These are phyloP conservation scores for Harmothoe impar DNA, from an alignment of 2,888 invertebrate species.

Conservation along the genomic window DNA sequence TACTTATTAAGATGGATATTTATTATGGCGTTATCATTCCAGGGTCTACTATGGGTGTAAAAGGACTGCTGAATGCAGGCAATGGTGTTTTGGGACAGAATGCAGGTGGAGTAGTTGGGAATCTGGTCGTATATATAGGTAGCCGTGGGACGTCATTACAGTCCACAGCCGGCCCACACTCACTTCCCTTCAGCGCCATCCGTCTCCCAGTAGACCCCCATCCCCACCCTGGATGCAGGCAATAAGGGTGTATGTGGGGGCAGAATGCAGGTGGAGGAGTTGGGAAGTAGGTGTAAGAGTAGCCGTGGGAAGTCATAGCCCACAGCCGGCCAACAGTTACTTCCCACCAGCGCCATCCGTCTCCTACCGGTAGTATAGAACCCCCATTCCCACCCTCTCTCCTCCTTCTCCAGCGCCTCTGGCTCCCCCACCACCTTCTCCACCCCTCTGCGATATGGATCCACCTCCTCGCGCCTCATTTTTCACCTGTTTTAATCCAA, in stretches of 20 bases:
- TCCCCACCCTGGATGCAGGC: not conserved
- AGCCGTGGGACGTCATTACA: no score
- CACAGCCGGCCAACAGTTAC: not conserved
- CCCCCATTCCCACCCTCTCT: not conserved
- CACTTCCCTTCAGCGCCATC: not conserved
- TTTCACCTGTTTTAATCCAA: slow-evolving; percentile 55
- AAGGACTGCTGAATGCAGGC: no score
- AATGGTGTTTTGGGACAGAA: no score
- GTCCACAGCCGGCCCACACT: not conserved
- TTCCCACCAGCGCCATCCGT: not conserved
- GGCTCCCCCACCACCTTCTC: not conserved
- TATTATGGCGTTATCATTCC: no score
- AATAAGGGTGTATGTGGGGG: no score
- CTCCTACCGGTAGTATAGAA: not conserved
- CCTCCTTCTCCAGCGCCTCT: not conserved
- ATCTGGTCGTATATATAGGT: no score
- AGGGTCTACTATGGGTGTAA: no score
- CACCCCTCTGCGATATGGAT: slow-evolving; percentile 4
- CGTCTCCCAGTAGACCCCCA: not conserved
- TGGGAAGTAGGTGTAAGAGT: no score
- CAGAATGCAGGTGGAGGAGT: no score
- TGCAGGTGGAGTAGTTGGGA: no score
- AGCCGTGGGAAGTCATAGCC: no score
- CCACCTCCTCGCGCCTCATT: slow-evolving; percentile 30
- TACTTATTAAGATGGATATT: no score